Conservation (phyloP, 2,888 invertebrate species). For the Rotaria sp. region DNA sequence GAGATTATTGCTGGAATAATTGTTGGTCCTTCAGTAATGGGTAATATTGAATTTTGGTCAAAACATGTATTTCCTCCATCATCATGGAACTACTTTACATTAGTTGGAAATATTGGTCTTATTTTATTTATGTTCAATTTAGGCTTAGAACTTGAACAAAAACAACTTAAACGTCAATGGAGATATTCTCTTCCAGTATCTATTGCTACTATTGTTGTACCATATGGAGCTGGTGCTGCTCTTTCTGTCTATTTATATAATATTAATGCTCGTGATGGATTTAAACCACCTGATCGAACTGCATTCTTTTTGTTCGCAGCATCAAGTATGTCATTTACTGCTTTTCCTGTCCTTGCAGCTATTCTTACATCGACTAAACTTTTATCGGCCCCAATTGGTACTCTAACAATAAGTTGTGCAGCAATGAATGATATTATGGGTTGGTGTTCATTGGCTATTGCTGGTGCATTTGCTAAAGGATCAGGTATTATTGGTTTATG, state of each 20-base stretch:
- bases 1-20: background rate
- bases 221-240: background rate
- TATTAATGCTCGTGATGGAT: background rate
- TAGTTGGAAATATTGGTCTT: background rate
- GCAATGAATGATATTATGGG: background rate
- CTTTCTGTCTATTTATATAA: background rate
- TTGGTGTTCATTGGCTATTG: background rate
- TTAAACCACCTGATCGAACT: background rate
- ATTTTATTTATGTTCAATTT: slow-evolving; percentile 12
- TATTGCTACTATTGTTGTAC: background rate
- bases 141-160: background rate
- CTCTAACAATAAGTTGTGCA: background rate
- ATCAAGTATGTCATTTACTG: background rate
- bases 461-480: background rate
- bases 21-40: background rate
- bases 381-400: background rate
- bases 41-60: background rate
- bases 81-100: background rate
- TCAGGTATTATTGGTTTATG: background rate
- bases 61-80: background rate
- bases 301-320: background rate
- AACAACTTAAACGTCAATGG: background rate
- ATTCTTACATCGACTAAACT: background rate
- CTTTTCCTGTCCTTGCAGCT: background rate
- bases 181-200: background rate